Percentiles rank a stretch among this genome's conserved stretches.
Evolutionary conservation across 2,888 invertebrate genomes (phyloP).

Genomic region (Autographa gamma): DNA sequence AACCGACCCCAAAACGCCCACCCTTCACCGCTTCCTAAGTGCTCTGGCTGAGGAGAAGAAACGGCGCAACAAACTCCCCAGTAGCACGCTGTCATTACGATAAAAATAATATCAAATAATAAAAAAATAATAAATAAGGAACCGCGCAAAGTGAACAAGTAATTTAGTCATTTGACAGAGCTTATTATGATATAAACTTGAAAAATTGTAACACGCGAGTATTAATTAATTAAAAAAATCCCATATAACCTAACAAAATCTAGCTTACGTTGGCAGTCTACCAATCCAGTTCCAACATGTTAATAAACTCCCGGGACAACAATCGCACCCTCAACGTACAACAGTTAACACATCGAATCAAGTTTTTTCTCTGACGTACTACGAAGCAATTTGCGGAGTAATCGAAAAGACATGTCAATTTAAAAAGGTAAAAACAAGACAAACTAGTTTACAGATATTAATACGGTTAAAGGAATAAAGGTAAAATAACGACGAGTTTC

Average conservation of each 20-base stretch:
- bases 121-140: too few species aligned
- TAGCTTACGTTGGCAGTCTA: not conserved
- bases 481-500: not conserved
- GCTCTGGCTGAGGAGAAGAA: too few species aligned
- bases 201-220: not conserved
- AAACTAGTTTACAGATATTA: not conserved
- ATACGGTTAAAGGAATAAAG: not conserved
- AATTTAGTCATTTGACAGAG: too few species aligned
- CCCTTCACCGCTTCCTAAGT: too few species aligned
- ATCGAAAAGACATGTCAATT: conserved; percentile 4
- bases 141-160: too few species aligned
- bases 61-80: too few species aligned
- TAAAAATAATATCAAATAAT: too few species aligned
- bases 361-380: not conserved
- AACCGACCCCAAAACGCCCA: too few species aligned
- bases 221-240: not conserved
- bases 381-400: conserved; percentile 4
- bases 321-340: not conserved
- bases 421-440: conserved; percentile 3
- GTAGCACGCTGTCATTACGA: too few species aligned
- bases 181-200: too few species aligned
- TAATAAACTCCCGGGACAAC: not conserved
- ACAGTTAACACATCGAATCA: conserved; percentile 2
- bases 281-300: not conserved
- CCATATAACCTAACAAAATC: not conserved